Conservation (phyloP, 2,113 vertebrate genomes). For the Garra rufa region DNA sequence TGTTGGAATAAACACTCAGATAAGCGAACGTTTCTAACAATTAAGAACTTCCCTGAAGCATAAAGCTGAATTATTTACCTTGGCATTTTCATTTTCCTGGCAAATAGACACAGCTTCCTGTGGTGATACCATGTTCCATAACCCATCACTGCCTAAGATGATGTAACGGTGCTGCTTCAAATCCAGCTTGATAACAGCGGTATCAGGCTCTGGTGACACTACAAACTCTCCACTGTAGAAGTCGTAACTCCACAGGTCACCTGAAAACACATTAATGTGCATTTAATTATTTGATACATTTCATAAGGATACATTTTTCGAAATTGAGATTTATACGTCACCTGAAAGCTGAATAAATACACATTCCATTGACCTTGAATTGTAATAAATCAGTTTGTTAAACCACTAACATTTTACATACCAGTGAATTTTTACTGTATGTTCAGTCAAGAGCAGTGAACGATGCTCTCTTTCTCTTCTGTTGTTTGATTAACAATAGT, state of each 20-base stretch:
- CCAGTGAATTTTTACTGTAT: not conserved
- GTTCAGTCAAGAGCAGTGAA: not conserved
- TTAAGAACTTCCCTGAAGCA: too few species aligned
- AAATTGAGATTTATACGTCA: too few species aligned
- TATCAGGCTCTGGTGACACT: constrained; percentile 96
- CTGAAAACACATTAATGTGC: constrained; percentile 63
- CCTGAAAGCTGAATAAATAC: too few species aligned
- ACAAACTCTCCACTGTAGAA: constrained; percentile 98
- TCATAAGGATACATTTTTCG: too few species aligned
- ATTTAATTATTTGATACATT: not conserved
- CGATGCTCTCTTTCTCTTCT: not conserved
- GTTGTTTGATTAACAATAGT: not conserved
- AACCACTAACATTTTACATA: too few species aligned
- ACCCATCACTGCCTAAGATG: constrained; percentile 94
- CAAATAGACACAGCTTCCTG: constrained; percentile 95
- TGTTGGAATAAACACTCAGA: constrained; percentile 13
- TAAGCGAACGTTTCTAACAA: not conserved
- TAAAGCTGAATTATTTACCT: constrained; percentile 62
- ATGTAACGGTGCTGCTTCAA: constrained; percentile 91
- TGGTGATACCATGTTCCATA: constrained; percentile 98
- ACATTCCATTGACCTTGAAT: too few species aligned
- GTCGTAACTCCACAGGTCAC: constrained; percentile 98
- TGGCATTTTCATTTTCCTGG: constrained; percentile 89
- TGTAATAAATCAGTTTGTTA: too few species aligned
- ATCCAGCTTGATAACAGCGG: constrained; percentile 91